A percentile compares a stretch with the other conserved stretches of the same genome.
Evolutionary conservation across 1,140 invertebrate species (phyloP).

Genomic region (Sipha flava): DNA sequence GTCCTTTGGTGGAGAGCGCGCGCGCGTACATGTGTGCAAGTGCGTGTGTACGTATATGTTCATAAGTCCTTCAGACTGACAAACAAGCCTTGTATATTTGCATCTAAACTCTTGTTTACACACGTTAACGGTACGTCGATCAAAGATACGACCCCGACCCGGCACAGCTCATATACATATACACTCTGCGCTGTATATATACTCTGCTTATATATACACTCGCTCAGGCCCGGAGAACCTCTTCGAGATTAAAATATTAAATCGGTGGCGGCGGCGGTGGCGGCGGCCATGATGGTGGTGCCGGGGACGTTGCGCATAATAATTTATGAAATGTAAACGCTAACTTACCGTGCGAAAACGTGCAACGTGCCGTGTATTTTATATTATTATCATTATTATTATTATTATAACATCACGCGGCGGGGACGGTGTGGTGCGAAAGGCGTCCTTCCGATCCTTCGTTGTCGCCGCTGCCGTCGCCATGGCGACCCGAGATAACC

Average conservation of each 20-base stretch:
- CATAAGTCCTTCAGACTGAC: conserved; percentile 25
- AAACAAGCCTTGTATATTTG: conserved; percentile 30
- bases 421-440: background rate
- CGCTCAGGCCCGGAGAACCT: background rate
- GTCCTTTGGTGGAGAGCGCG: background rate
- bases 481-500: background rate
- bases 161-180: background rate
- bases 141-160: background rate
- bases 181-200: background rate
- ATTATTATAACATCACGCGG: background rate
- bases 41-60: background rate
- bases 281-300: background rate
- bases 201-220: background rate
- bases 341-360: conserved; percentile 9
- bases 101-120: conserved; percentile 33
- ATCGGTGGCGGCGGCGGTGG: background rate
- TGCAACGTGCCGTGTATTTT: background rate
- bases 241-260: conserved; percentile 10
- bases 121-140: conserved; percentile 29
- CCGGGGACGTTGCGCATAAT: background rate
- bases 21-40: background rate
- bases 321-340: conserved; percentile 5
- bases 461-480: background rate
- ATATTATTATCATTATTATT: background rate
- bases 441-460: background rate